phyloP scores from a whole-genome alignment of 2,113 vertebrate species.

The Ahaetulla prasina region DNA sequence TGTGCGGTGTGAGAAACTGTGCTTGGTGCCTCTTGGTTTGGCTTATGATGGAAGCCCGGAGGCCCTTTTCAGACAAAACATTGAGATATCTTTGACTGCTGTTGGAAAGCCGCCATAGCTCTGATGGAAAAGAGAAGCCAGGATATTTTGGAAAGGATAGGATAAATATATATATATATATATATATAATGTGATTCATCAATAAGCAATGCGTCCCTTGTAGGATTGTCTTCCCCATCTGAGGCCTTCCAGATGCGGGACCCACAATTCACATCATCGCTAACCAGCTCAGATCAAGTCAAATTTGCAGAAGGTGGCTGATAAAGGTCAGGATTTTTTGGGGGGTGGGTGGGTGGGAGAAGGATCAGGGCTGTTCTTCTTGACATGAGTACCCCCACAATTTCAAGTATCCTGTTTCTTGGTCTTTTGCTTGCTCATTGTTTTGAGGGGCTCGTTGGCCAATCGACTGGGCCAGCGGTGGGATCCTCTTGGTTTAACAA shows the following conservation, averaged over 20 bases:
- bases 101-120: background rate
- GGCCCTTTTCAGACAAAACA: rapidly evolving
- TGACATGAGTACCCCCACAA: background rate
- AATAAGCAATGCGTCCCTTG: background rate
- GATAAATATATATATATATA: background rate
- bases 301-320: background rate
- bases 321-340: background rate
- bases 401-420: background rate
- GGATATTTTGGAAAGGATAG: rapidly evolving
- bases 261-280: background rate
- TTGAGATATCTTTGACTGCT: background rate
- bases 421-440: background rate
- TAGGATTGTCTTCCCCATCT: background rate
- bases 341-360: background rate
- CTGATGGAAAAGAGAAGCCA: background rate
- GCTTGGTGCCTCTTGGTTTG: background rate
- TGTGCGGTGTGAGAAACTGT: background rate
- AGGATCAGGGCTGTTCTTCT: background rate
- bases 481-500: too few species aligned
- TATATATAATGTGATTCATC: background rate
- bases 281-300: background rate
- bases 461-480: background rate
- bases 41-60: background rate
- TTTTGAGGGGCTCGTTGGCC: background rate
- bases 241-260: background rate